Conservation (phyloP, 2,113 vertebrate species). For the Stegostoma tigrinum region DNA sequence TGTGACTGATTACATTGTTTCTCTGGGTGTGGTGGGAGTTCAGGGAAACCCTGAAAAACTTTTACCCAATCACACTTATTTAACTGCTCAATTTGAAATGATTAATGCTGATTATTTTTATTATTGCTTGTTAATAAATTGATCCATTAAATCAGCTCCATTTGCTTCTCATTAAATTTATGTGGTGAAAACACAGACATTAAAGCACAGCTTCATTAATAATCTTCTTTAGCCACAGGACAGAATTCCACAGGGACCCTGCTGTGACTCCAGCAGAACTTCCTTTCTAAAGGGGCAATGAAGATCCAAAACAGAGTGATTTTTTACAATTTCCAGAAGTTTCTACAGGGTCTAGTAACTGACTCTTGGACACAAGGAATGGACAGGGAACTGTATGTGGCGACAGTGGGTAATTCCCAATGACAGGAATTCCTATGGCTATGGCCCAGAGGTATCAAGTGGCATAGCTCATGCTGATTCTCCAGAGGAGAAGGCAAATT, state of each 20-base stretch:
- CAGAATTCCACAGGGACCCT: neutral
- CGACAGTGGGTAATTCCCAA: neutral
- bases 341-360: neutral
- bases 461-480: neutral
- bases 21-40: neutral
- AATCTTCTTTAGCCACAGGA: neutral
- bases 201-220: neutral
- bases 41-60: neutral
- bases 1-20: neutral
- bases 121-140: neutral
- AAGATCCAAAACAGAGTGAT: neutral
- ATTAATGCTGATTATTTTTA: neutral
- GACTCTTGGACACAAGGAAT: neutral
- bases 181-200: neutral
- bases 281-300: neutral
- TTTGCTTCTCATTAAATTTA: neutral
- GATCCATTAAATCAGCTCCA: neutral
- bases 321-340: neutral
- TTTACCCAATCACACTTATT: neutral
- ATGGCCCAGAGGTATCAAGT: neutral
- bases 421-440: neutral
- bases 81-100: neutral
- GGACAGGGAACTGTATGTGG: neutral
- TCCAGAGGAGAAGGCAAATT: neutral
- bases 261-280: neutral